Evolutionary conservation across 2,888 invertebrate genomes (phyloP).

Genomic region (Rutpela maculata): DNA sequence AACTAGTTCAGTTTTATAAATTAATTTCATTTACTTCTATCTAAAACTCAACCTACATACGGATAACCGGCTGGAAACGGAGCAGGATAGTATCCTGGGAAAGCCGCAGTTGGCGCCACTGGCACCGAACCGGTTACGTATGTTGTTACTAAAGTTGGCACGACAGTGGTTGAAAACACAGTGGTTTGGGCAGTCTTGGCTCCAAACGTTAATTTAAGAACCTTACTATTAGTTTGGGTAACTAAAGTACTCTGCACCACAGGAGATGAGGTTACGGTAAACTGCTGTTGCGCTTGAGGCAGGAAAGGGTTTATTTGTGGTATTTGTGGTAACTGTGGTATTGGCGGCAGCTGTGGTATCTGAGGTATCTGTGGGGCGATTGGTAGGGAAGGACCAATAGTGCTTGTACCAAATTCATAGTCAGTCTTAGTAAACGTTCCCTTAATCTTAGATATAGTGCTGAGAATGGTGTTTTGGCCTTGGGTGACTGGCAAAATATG

Average conservation of each 20-base stretch:
- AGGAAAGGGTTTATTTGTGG: slow-evolving; percentile 60
- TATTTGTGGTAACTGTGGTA: slow-evolving; percentile 62
- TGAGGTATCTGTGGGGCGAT: slow-evolving; percentile 63
- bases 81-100: slow-evolving; percentile 86
- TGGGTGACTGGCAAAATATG: slow-evolving; percentile 87
- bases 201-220: slow-evolving; percentile 92
- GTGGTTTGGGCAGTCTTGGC: slow-evolving; percentile 93
- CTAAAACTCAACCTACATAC: slow-evolving; percentile 80
- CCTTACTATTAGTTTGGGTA: slow-evolving; percentile 87
- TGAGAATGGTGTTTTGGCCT: slow-evolving; percentile 84
- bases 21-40: slow-evolving; percentile 20
- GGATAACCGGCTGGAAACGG: slow-evolving; percentile 85
- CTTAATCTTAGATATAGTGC: slow-evolving; percentile 86
- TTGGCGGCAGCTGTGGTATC: slow-evolving; percentile 69
- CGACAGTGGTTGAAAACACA: slow-evolving; percentile 87
- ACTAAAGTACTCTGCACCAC: slow-evolving; percentile 87
- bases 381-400: slow-evolving; percentile 77
- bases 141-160: slow-evolving; percentile 89
- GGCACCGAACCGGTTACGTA: slow-evolving; percentile 88
- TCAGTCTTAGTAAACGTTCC: slow-evolving; percentile 88
- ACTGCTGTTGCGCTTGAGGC: slow-evolving; percentile 80
- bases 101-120: slow-evolving; percentile 81
- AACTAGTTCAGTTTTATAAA: slow-evolving; percentile 24
- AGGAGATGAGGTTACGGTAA: slow-evolving; percentile 86
- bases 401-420: slow-evolving; percentile 85